phyloP scores from a whole-genome alignment of 2,113 vertebrate species.

The Corapipo altera region DNA sequence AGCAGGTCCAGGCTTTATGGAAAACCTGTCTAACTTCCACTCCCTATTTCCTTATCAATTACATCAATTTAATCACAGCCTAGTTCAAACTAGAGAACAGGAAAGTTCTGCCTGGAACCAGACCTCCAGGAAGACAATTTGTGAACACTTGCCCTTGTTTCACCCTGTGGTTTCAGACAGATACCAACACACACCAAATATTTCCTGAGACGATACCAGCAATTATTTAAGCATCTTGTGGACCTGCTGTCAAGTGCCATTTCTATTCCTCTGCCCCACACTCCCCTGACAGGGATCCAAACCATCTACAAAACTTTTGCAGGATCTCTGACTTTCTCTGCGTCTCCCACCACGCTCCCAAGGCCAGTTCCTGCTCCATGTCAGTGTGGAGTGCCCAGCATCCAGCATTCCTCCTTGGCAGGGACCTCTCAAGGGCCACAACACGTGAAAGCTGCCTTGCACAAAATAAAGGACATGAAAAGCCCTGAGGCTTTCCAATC shows the following conservation, averaged over 20 bases:
- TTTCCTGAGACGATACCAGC: not conserved
- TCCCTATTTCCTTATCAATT: not conserved
- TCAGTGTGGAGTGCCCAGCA: fast-evolving
- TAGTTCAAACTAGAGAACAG: not conserved
- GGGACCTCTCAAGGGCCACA: not conserved
- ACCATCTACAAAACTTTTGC: fast-evolving
- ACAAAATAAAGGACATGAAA: not conserved
- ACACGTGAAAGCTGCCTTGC: not conserved
- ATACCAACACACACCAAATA: not conserved
- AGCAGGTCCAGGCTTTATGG: not conserved
- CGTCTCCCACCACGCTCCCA: not conserved
- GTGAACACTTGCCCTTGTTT: not conserved
- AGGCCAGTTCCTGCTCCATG: not conserved
- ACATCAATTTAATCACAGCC: not conserved
- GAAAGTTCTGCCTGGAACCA: not conserved
- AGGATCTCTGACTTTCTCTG: not conserved
- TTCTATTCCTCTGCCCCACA: not conserved
- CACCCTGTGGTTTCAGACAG: not conserved
- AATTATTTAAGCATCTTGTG: not conserved
- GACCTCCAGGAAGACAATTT: not conserved
- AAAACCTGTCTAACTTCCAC: not conserved
- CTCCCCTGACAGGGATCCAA: not conserved
- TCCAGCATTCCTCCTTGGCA: not conserved
- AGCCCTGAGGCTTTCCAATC: not conserved
- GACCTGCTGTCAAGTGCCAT: not conserved